A percentile compares a stretch with the other conserved stretches of the same genome.
These are phyloP conservation scores for Fopius arisanus DNA, from an alignment of 1,140 invertebrate species.

Conservation along the genomic window DNA sequence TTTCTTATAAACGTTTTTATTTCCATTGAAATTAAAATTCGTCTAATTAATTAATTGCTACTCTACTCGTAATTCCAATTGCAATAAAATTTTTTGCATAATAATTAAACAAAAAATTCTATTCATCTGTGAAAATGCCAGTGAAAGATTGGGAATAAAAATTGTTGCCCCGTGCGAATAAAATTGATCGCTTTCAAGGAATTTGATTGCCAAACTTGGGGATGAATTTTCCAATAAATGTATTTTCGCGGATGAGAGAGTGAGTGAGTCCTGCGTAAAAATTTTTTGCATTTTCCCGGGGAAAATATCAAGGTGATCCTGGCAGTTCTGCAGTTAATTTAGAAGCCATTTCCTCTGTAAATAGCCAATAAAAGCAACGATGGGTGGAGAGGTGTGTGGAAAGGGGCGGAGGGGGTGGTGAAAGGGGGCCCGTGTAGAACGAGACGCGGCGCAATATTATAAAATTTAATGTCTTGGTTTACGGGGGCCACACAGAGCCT, in stretches of 20 bases:
- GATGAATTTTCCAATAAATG: background rate
- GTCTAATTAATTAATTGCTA: too few relatives aligned
- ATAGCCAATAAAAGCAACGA: slow-evolving; percentile 63
- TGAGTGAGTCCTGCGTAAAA: background rate
- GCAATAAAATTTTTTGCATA: too few relatives aligned
- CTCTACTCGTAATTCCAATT: too few relatives aligned
- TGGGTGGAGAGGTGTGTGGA: slow-evolving; percentile 35
- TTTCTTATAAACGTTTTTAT: too few relatives aligned
- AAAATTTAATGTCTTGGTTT: slow-evolving; percentile 67
- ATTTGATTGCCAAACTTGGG: too few relatives aligned
- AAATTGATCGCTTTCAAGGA: too few relatives aligned
- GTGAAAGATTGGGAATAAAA: too few relatives aligned
- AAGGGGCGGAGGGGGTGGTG: slow-evolving; percentile 15
- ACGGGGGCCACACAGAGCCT: slow-evolving; percentile 54
- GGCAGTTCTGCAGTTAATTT: slow-evolving; percentile 64
- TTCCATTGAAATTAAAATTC: too few relatives aligned
- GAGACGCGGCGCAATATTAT: slow-evolving; percentile 60
- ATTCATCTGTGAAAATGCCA: too few relatives aligned
- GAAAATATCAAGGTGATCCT: slow-evolving; percentile 60
- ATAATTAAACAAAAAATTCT: too few relatives aligned
- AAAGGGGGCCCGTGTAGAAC: slow-evolving; percentile 15
- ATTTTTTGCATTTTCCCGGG: slow-evolving; percentile 32
- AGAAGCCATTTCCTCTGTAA: slow-evolving; percentile 65
- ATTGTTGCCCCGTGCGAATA: too few relatives aligned
- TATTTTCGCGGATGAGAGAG: slow-evolving; percentile 2